Evolutionary conservation across 1,140 invertebrate genomes (phyloP).

Genomic region (Ganaspis sp.): DNA sequence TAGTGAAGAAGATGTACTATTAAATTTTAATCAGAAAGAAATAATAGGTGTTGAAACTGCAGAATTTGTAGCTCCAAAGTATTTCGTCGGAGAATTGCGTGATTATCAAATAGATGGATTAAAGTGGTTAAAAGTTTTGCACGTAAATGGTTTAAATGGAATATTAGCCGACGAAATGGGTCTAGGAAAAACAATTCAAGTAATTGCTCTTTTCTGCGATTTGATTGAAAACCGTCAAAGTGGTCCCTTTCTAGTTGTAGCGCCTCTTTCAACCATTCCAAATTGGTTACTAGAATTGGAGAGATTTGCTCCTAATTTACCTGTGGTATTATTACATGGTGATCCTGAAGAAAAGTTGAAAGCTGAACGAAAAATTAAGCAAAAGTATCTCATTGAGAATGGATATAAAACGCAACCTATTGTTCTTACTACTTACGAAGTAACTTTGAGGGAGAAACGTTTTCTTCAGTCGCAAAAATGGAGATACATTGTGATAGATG

Average conservation of each 20-base stretch:
- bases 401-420: conserved; percentile 71
- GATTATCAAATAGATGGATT: conserved; percentile 81
- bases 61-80: conserved; percentile 68
- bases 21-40: conserved; percentile 44
- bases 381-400: conserved; percentile 61
- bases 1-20: conserved; percentile 49
- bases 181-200: conserved; percentile 85
- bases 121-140: conserved; percentile 80
- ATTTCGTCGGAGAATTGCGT: conserved; percentile 75
- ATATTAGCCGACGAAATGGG: conserved; percentile 92
- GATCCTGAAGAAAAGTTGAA: conserved; percentile 60
- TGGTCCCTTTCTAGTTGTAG: conserved; percentile 82
- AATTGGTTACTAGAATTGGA: conserved; percentile 85
- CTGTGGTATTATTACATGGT: conserved; percentile 80
- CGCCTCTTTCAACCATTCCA: conserved; percentile 82
- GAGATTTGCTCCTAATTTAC: conserved; percentile 81
- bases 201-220: conserved; percentile 80
- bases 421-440: conserved; percentile 80
- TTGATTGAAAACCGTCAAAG: conserved; percentile 75
- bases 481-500: conserved; percentile 84
- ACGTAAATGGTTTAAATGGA: conserved; percentile 84
- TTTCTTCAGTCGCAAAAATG: conserved; percentile 75
- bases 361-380: conserved; percentile 41
- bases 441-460: conserved; percentile 74
- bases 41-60: neutral